Percentiles rank a stretch among this genome's conserved stretches.
Conservation (phyloP, 2,113 vertebrate genomes). For the Cyanoliseus patagonus region DNA sequence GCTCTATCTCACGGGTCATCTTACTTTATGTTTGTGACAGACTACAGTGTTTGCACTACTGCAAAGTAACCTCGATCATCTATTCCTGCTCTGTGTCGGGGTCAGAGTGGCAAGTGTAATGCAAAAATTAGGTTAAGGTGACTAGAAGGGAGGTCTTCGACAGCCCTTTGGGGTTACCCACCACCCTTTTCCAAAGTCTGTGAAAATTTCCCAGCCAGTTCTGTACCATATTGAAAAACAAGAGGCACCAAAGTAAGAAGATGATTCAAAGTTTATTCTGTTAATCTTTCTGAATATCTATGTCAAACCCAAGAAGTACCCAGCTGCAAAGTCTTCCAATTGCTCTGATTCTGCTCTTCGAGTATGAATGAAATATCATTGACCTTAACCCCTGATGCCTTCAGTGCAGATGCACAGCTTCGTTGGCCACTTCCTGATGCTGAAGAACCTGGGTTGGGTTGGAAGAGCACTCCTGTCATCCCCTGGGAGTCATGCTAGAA, state of each 20-base stretch:
- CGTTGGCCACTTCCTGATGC: not conserved
- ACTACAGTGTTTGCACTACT: slow-evolving; percentile 9
- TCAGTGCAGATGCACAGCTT: not conserved
- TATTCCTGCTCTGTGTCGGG: not conserved
- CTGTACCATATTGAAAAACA: not conserved
- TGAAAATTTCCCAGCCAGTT: not conserved
- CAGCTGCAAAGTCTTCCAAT: not conserved
- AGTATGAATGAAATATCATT: not conserved
- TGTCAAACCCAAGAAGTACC: not conserved
- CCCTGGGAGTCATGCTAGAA: not conserved
- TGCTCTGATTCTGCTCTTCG: not conserved
- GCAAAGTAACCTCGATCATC: slow-evolving; percentile 28
- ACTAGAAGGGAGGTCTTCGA: not conserved
- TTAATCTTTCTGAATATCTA: not conserved
- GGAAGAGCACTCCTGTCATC: not conserved
- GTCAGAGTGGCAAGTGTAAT: slow-evolving; percentile 32
- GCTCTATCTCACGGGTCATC: slow-evolving; percentile 1
- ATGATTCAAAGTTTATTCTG: not conserved
- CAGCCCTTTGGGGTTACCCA: not conserved
- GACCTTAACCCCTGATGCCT: rapidly evolving
- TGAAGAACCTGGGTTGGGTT: not conserved
- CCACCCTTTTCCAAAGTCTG: not conserved
- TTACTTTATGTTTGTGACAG: slow-evolving; percentile 44
- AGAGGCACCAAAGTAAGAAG: not conserved
- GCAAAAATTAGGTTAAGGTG: slow-evolving; percentile 40